phyloP scores from a whole-genome alignment of 2,797 vertebrate genomes.

The Leuciscus waleckii region DNA sequence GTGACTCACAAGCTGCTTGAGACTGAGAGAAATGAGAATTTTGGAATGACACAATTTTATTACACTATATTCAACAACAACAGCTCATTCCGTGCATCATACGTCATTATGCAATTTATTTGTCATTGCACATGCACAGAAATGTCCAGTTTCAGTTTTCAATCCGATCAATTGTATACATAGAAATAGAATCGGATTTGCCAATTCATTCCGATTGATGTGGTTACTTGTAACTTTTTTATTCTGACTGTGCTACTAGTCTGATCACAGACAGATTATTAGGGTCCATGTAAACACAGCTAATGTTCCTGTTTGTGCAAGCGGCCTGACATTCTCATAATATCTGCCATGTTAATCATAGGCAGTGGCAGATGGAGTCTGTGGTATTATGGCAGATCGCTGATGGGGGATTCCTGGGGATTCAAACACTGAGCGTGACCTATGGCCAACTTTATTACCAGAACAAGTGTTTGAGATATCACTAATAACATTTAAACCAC shows the following conservation, averaged over 20 bases:
- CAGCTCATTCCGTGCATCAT: too few relatives aligned
- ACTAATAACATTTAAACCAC: neutral
- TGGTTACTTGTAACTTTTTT: neutral
- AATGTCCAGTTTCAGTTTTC: too few relatives aligned
- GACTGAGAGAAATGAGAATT: too few relatives aligned
- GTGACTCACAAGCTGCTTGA: too few relatives aligned
- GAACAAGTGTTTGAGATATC: conserved; percentile 5
- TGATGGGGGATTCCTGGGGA: conserved; percentile 12
- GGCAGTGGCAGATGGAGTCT: conserved; percentile 30
- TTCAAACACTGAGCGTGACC: conserved; percentile 6
- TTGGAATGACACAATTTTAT: too few relatives aligned
- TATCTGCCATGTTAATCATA: neutral
- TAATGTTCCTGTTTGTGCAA: neutral
- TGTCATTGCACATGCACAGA: too few relatives aligned
- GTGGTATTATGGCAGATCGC: conserved; percentile 4
- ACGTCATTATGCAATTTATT: too few relatives aligned
- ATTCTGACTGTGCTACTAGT: neutral
- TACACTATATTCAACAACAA: too few relatives aligned
- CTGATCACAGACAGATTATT: neutral
- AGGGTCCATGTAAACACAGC: neutral
- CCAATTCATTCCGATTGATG: too few relatives aligned
- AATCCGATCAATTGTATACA: too few relatives aligned
- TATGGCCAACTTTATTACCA: neutral
- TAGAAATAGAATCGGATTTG: too few relatives aligned
- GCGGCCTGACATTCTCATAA: neutral